These are phyloP conservation scores for Callospermophilus lateralis DNA, from an alignment of 2,113 vertebrate genomes.

Conservation along the genomic window DNA sequence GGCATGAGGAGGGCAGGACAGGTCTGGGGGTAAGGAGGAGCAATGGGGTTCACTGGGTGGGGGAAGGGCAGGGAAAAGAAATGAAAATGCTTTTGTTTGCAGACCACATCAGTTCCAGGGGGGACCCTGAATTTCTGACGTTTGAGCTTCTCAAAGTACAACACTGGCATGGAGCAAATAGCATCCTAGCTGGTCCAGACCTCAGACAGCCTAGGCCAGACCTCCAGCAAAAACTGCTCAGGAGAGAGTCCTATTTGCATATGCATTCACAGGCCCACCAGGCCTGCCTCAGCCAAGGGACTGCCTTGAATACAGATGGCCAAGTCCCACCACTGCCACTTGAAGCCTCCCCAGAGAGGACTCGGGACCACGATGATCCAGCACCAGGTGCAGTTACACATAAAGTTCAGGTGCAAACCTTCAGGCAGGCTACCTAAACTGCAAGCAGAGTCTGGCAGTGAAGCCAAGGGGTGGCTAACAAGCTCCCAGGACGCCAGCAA, in stretches of 20 bases:
- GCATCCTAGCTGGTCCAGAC: no score
- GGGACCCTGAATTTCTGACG: slow-evolving; percentile 1
- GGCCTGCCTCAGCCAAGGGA: slow-evolving; percentile 61
- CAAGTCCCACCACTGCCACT: slow-evolving; percentile 76
- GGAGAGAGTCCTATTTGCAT: slow-evolving; percentile 76
- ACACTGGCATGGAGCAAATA: background rate
- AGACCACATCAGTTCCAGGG: background rate
- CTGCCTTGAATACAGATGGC: slow-evolving; percentile 77
- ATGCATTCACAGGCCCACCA: slow-evolving; percentile 72
- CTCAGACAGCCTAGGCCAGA: background rate
- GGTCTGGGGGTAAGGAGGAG: no score
- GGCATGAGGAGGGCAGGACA: accelerated
- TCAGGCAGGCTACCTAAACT: background rate
- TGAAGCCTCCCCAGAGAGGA: background rate
- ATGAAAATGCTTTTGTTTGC: slow-evolving; percentile 2
- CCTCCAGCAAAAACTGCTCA: slow-evolving; percentile 60
- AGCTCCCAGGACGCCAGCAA: background rate
- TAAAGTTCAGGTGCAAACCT: background rate
- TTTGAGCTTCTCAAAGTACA: background rate
- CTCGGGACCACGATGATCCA: background rate
- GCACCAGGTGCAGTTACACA: slow-evolving; percentile 66
- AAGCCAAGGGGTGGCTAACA: background rate
- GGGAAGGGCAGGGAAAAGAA: background rate
- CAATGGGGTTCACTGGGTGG: accelerated
- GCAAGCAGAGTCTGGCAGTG: slow-evolving; percentile 10